Conservation (phyloP, 2,113 vertebrate species). For the Odontophorus gujanensis region DNA sequence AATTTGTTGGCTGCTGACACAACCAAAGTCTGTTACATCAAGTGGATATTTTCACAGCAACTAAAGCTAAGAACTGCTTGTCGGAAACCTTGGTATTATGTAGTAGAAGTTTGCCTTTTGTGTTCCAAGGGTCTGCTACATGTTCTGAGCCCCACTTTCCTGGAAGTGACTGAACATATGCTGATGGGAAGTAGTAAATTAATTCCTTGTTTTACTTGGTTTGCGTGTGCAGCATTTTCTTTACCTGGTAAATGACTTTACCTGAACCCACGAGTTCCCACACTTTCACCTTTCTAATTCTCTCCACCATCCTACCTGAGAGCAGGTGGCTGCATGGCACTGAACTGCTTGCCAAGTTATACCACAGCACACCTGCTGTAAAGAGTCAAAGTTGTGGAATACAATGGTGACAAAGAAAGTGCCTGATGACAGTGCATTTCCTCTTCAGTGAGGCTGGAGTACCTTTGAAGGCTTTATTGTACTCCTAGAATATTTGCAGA, state of each 20-base stretch:
- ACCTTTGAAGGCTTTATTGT: not conserved
- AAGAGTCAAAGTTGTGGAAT: not conserved
- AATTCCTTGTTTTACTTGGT: not conserved
- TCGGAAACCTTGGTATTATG: not conserved
- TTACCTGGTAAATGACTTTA: not conserved
- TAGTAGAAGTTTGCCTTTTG: not conserved
- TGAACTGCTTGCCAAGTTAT: not conserved
- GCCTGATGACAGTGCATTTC: not conserved
- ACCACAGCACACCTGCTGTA: accelerated
- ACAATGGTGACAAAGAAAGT: not conserved
- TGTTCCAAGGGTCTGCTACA: not conserved
- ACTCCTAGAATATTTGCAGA: not conserved
- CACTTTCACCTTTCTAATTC: not conserved
- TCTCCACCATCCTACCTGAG: not conserved
- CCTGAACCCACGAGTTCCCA: not conserved
- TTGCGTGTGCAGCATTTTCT: not conserved
- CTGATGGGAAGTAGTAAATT: not conserved
- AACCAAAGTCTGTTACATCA: not conserved
- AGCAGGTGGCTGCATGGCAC: not conserved
- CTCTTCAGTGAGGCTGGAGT: not conserved
- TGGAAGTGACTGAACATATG: not conserved
- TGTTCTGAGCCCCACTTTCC: not conserved
- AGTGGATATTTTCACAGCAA: not conserved
- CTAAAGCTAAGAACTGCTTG: not conserved
- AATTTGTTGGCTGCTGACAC: not conserved